These are phyloP conservation scores for Solea senegalensis DNA, from an alignment of 2,113 vertebrate genomes.

Conservation along the genomic window DNA sequence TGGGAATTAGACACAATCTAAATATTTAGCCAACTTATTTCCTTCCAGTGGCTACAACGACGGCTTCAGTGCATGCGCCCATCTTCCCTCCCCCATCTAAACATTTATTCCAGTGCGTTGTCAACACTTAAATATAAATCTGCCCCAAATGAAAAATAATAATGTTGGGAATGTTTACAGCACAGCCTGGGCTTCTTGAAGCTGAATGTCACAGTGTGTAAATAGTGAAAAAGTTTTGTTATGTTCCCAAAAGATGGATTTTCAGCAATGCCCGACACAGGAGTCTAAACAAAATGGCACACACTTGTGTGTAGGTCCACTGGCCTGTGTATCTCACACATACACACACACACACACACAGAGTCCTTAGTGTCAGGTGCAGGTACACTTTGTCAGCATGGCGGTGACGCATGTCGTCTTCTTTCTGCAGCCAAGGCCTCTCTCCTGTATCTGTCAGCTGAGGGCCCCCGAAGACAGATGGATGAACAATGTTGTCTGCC, in stretches of 20 bases:
- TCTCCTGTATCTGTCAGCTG: slow-evolving; percentile 43
- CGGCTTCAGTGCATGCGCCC: slow-evolving; percentile 48
- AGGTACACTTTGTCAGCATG: slow-evolving; percentile 12
- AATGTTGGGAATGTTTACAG: slow-evolving; percentile 78
- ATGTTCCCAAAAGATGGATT: slow-evolving; percentile 45
- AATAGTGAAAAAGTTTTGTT: slow-evolving; percentile 51
- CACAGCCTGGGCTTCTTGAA: slow-evolving; percentile 52
- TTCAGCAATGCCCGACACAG: slow-evolving; percentile 25
- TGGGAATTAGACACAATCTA: slow-evolving; percentile 70
- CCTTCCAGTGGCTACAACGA: slow-evolving; percentile 63
- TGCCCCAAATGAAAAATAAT: slow-evolving; percentile 71
- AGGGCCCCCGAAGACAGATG: slow-evolving; percentile 41
- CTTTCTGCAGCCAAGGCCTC: slow-evolving; percentile 9
- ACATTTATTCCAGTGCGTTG: slow-evolving; percentile 75
- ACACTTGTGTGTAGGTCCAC: background rate
- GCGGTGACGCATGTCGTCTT: slow-evolving; percentile 3
- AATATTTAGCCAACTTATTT: slow-evolving; percentile 81
- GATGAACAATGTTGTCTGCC: slow-evolving; percentile 29
- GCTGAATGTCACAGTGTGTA: slow-evolving; percentile 64
- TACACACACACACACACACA: background rate
- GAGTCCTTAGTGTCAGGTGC: slow-evolving; percentile 17
- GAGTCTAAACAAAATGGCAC: slow-evolving; percentile 33
- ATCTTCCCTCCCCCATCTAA: slow-evolving; percentile 61
- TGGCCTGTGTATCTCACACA: background rate
- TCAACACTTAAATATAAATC: slow-evolving; percentile 80